phyloP scores from a whole-genome alignment of 53 echinoderm and acorn worm genomes.

The Apostichopus leukothele region DNA sequence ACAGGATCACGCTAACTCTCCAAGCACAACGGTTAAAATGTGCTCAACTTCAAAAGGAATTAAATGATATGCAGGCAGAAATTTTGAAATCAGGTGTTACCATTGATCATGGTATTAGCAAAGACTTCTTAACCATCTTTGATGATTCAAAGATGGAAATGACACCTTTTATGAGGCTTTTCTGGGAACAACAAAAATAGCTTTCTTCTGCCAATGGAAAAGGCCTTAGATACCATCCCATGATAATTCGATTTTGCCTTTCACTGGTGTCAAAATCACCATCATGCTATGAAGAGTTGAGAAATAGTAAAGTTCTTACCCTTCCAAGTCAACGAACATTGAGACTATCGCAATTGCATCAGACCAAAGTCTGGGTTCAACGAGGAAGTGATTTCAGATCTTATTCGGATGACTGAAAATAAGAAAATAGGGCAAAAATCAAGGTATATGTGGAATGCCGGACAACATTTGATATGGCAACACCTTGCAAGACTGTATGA shows the following conservation, averaged over 20 bases:
- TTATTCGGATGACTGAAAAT: slow-evolving; percentile 19
- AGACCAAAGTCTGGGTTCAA: slow-evolving; percentile 5
- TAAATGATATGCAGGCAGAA: slow-evolving; percentile 12
- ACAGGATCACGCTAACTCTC: slow-evolving; percentile 5
- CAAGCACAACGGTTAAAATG: slow-evolving; percentile 23
- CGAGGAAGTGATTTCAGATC: slow-evolving; percentile 17
- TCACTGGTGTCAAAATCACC: slow-evolving; percentile 29
- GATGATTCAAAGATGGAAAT: slow-evolving; percentile 9
- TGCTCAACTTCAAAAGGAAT: slow-evolving; percentile 24
- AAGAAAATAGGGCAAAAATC: not conserved
- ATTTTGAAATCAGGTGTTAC: slow-evolving; percentile 25
- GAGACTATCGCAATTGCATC: slow-evolving; percentile 30
- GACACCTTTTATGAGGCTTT: slow-evolving; percentile 18
- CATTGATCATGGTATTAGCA: slow-evolving; percentile 17
- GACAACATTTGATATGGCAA: not conserved
- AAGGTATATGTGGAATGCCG: slow-evolving; percentile 5
- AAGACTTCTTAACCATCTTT: not conserved
- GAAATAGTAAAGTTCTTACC: slow-evolving; percentile 27
- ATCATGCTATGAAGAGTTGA: slow-evolving; percentile 25
- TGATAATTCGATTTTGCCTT: slow-evolving; percentile 23
- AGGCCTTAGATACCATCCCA: slow-evolving; percentile 12
- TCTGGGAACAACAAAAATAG: slow-evolving; percentile 17
- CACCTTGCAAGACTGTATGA: not conserved
- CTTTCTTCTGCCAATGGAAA: not conserved
- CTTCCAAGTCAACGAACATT: slow-evolving; percentile 25